Evolutionary conservation across 2,888 invertebrate species (phyloP).

Genomic region (Andrena marginata): DNA sequence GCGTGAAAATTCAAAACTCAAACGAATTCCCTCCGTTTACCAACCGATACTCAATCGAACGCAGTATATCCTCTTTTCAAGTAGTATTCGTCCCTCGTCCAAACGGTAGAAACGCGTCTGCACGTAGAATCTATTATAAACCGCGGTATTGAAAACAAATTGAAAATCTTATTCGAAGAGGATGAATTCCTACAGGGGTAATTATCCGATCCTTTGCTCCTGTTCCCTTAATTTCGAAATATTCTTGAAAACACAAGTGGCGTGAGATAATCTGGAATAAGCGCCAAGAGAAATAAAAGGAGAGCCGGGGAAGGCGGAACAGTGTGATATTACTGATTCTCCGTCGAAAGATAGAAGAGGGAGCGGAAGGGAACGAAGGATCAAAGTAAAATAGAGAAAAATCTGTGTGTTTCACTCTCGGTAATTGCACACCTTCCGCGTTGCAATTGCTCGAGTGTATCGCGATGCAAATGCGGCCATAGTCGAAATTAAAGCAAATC

Average conservation of each 20-base stretch:
- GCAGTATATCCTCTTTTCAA: background rate
- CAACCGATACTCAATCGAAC: background rate
- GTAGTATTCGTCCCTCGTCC: background rate
- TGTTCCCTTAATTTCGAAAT: background rate
- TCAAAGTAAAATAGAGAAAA: slow-evolving; percentile 5
- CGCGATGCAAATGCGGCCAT: slow-evolving; percentile 49
- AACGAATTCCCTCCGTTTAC: background rate
- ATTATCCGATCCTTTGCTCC: background rate
- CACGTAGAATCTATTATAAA: background rate
- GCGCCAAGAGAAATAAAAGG: background rate
- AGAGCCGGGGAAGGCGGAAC: background rate
- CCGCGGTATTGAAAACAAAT: background rate
- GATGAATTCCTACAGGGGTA: too few relatives aligned
- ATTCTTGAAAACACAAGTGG: background rate
- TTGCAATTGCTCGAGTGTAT: slow-evolving; percentile 9
- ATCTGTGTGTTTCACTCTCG: slow-evolving; percentile 29
- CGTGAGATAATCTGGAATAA: too few relatives aligned
- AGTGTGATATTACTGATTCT: background rate
- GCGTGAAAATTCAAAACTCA: slow-evolving; percentile 31
- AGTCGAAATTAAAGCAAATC: slow-evolving; percentile 62
- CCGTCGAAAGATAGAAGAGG: background rate
- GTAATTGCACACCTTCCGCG: slow-evolving; percentile 43
- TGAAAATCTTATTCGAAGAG: background rate
- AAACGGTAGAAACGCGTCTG: background rate
- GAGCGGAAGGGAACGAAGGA: too few relatives aligned